Percentiles rank a stretch among this genome's conserved stretches.
These are phyloP conservation scores for Megalops cyprinoides DNA, from an alignment of 2,797 vertebrate species.

Conservation along the genomic window DNA sequence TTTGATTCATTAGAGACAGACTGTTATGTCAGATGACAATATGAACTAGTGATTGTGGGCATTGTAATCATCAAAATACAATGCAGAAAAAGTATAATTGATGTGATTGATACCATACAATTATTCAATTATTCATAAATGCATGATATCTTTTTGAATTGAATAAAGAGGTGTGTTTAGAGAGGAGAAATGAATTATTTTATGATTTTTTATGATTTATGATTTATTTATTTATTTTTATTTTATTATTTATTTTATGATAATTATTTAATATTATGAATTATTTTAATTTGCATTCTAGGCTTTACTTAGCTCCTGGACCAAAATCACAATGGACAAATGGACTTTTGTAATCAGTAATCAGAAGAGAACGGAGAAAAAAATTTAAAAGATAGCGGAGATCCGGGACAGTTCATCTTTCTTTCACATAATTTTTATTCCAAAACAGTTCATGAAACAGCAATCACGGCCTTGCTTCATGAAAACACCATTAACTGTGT, in stretches of 20 bases:
- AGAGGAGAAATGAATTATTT: background rate
- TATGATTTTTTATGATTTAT: no score
- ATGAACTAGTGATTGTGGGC: no score
- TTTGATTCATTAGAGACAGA: no score
- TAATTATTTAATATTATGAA: no score
- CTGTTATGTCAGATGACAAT: no score
- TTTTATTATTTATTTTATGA: no score
- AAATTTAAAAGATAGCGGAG: background rate
- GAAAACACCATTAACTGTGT: background rate
- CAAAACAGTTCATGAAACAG: background rate
- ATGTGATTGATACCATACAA: background rate
- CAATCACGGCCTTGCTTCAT: slow-evolving; percentile 1
- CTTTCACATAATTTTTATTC: background rate
- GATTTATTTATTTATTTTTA: no score
- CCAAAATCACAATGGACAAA: background rate
- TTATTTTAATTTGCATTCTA: background rate
- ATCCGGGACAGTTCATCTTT: background rate
- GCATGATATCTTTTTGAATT: background rate
- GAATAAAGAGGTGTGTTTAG: background rate
- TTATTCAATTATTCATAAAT: background rate
- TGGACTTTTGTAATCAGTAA: background rate
- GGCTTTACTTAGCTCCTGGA: background rate
- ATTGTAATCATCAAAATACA: no score
- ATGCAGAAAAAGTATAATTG: background rate
- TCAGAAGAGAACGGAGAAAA: background rate